These are phyloP conservation scores for Ormyrus pomaceus DNA, from an alignment of 2,888 invertebrate genomes.

Conservation along the genomic window DNA sequence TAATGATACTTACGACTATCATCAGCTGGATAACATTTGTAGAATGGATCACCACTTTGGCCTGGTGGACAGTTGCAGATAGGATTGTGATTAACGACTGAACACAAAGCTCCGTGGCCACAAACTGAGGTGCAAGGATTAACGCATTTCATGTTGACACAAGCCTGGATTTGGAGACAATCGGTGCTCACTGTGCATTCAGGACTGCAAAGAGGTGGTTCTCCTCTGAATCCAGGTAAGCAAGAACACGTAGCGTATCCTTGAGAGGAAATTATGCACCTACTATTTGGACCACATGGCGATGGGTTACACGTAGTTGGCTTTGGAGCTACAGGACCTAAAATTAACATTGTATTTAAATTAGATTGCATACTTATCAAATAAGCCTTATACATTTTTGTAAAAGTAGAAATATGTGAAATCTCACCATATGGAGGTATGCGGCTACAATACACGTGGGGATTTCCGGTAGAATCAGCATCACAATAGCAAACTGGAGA, in stretches of 20 bases:
- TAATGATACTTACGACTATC: constrained; percentile 11
- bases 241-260: constrained; percentile 78
- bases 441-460: constrained; percentile 81
- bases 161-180: constrained; percentile 87
- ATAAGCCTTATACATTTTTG: no score
- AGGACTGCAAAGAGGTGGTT: constrained; percentile 89
- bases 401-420: not conserved
- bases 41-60: constrained; percentile 89
- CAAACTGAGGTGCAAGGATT: constrained; percentile 92
- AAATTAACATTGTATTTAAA: not conserved
- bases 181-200: constrained; percentile 91
- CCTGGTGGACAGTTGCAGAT: constrained; percentile 87
- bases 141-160: constrained; percentile 86
- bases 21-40: constrained; percentile 77
- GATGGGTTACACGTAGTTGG: constrained; percentile 68
- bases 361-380: no score
- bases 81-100: constrained; percentile 90
- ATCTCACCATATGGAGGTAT: constrained; percentile 60
- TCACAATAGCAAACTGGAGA: constrained; percentile 87
- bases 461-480: constrained; percentile 81
- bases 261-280: constrained; percentile 81
- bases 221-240: constrained; percentile 83
- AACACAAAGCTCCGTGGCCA: constrained; percentile 85
- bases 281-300: constrained; percentile 89
- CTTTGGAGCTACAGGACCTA: constrained; percentile 43